Conservation (phyloP, 2,888 invertebrate genomes). For the Mylabris sibirica region DNA sequence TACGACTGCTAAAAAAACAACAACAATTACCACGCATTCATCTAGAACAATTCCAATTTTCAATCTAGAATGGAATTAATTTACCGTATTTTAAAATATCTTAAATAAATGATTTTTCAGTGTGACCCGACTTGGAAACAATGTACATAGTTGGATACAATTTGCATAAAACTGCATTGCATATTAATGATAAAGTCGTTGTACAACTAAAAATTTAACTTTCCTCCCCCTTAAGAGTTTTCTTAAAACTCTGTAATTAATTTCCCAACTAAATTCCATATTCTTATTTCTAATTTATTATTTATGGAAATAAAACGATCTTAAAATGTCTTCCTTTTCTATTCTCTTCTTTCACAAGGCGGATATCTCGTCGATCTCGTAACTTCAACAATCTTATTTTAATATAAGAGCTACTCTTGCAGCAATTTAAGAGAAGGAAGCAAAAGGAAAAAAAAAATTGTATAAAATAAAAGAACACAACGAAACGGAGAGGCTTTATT, state of each 20-base stretch:
- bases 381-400: conserved; percentile 4
- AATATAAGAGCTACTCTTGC: conserved; percentile 8
- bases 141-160: not conserved
- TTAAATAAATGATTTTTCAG: not conserved
- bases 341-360: not conserved
- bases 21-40: not conserved
- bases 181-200: not conserved
- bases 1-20: not conserved
- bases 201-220: not conserved
- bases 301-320: not conserved
- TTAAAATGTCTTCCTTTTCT: not conserved
- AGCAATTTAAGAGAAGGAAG: not conserved
- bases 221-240: not conserved
- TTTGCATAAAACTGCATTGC: conserved; percentile 8
- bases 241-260: not conserved
- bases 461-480: not conserved
- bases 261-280: conserved; percentile 1
- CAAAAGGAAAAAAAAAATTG: not conserved
- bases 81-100: not conserved
- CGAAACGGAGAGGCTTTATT: conserved; percentile 6
- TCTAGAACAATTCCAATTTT: not conserved
- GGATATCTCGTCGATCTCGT: not conserved
- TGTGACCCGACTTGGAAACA: not conserved
- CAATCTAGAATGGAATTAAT: not conserved
- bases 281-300: conserved; percentile 10